phyloP scores from a whole-genome alignment of 2,888 invertebrate genomes.

The Rhyacophila evoluta region DNA sequence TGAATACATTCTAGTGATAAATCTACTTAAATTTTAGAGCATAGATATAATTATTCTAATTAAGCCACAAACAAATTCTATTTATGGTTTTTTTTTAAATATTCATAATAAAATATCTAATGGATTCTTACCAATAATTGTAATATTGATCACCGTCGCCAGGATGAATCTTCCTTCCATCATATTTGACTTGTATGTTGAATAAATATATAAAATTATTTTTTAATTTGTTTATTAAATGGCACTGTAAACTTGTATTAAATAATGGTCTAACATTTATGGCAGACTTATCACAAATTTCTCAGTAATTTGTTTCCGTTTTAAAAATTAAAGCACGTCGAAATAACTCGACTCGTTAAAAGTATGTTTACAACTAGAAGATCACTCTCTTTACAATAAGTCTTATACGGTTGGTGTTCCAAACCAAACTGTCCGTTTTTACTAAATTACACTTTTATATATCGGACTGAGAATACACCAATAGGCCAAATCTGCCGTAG shows the following conservation, averaged over 20 bases:
- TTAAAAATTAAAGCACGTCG: neutral
- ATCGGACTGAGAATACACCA: slow-evolving; percentile 34
- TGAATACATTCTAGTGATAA: too few relatives aligned
- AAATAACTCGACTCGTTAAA: slow-evolving; percentile 11
- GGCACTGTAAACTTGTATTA: neutral
- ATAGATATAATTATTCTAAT: too few relatives aligned
- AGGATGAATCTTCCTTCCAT: neutral
- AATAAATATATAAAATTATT: neutral
- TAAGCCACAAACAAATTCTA: too few relatives aligned
- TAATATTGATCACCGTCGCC: neutral
- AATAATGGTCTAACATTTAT: neutral
- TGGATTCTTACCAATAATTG: slow-evolving; percentile 32
- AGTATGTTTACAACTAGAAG: neutral
- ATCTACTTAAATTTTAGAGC: too few relatives aligned
- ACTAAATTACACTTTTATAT: slow-evolving; percentile 51
- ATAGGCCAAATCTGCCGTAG: slow-evolving; percentile 31
- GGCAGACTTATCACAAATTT: neutral
- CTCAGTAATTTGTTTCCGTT: neutral
- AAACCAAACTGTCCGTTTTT: slow-evolving; percentile 51
- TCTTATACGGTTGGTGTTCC: slow-evolving; percentile 48
- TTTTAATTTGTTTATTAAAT: neutral
- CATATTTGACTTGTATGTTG: neutral
- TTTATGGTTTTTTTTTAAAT: too few relatives aligned
- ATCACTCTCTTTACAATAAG: slow-evolving; percentile 1
- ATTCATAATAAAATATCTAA: neutral